Evolutionary conservation across 1,140 invertebrate species (phyloP).

Genomic region (Solenopsis invicta): DNA sequence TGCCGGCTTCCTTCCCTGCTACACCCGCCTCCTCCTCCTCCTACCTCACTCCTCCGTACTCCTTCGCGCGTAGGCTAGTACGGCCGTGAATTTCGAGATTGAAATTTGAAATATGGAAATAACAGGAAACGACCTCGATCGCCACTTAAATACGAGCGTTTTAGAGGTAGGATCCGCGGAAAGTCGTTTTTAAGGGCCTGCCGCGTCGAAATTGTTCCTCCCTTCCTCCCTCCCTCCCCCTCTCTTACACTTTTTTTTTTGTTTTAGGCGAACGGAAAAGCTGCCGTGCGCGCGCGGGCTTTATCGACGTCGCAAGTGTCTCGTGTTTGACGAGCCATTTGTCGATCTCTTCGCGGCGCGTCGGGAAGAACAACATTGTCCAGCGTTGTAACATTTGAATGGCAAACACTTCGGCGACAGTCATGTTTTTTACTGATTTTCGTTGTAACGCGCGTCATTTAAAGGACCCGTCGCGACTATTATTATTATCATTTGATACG

Average conservation of each 20-base stretch:
- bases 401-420: slow-evolving; percentile 33
- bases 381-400: slow-evolving; percentile 46
- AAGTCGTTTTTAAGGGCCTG: slow-evolving; percentile 17
- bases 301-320: slow-evolving; percentile 38
- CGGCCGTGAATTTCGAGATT: slow-evolving; percentile 77
- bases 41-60: not conserved
- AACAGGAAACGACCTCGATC: slow-evolving; percentile 76
- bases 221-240: not conserved
- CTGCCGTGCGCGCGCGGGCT: slow-evolving; percentile 15
- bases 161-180: slow-evolving; percentile 1
- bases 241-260: not conserved
- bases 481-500: not conserved
- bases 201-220: not conserved
- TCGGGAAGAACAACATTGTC: slow-evolving; percentile 55
- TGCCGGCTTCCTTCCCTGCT: slow-evolving; percentile 57
- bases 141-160: slow-evolving; percentile 49
- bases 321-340: slow-evolving; percentile 59
- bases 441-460: slow-evolving; percentile 21
- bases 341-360: slow-evolving; percentile 43
- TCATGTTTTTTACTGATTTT: slow-evolving; percentile 51
- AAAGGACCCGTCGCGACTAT: not conserved
- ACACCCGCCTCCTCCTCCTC: not conserved
- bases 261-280: slow-evolving; percentile 26
- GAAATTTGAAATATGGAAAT: slow-evolving; percentile 82
- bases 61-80: slow-evolving; percentile 14